phyloP scores from a whole-genome alignment of 2,797 vertebrate genomes.

The Scarus forsteni region DNA sequence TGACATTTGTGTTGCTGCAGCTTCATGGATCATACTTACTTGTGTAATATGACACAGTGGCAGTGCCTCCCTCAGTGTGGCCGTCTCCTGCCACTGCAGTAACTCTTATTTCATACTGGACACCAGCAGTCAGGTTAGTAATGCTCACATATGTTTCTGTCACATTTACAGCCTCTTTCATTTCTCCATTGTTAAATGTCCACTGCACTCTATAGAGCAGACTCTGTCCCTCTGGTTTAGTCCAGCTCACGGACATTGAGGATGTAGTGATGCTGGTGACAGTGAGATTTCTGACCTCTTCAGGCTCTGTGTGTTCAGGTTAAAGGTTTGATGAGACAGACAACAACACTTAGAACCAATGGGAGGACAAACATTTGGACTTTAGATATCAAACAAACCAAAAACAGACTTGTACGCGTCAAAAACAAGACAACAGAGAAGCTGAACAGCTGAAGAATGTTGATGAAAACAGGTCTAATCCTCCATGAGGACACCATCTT shows the following conservation, averaged over 20 bases:
- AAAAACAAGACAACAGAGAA: too few relatives aligned
- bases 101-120: constrained; percentile 17
- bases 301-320: constrained; percentile 29
- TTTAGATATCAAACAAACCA: too few relatives aligned
- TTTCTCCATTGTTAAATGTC: constrained; percentile 4
- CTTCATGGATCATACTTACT: constrained; percentile 5
- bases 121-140: constrained; percentile 25
- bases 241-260: constrained; percentile 40
- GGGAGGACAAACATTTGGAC: too few relatives aligned
- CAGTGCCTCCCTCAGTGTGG: background rate
- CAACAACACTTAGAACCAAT: too few relatives aligned
- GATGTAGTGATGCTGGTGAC: constrained; percentile 30
- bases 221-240: constrained; percentile 18
- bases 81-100: constrained; percentile 4
- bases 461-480: too few relatives aligned
- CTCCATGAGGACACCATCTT: too few relatives aligned
- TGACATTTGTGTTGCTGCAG: too few relatives aligned
- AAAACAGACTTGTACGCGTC: too few relatives aligned
- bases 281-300: background rate
- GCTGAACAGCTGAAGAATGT: too few relatives aligned
- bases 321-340: too few relatives aligned
- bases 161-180: fast-evolving
- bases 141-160: background rate
- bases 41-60: background rate
- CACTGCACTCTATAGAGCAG: constrained; percentile 41